phyloP scores from a whole-genome alignment of 2,113 vertebrate genomes.

The Elachura formosa region DNA sequence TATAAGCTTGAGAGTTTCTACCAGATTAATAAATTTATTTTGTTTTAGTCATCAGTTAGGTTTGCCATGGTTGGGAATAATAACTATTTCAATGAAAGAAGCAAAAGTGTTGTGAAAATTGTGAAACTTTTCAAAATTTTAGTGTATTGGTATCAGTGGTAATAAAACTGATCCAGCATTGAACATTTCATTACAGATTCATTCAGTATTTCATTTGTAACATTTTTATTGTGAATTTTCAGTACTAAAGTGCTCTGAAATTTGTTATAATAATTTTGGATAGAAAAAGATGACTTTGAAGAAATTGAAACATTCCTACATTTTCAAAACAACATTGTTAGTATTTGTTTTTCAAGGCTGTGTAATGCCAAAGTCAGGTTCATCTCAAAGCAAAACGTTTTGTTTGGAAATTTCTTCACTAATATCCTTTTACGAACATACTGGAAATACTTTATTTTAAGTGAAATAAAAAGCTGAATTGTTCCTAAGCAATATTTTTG shows the following conservation, averaged over 20 bases:
- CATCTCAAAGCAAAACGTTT: not conserved
- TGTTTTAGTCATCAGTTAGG: not conserved
- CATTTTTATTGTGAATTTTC: not conserved
- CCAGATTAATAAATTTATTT: not conserved
- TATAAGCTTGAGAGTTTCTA: not conserved
- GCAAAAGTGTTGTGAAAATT: not conserved
- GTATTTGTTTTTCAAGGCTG: not conserved
- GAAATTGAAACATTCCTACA: not conserved
- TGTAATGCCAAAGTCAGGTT: not conserved
- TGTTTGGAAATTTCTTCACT: not conserved
- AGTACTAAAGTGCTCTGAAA: not conserved
- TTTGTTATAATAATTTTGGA: not conserved
- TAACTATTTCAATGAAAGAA: not conserved
- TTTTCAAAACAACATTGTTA: not conserved
- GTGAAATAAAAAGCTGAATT: not conserved
- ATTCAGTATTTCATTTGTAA: not conserved
- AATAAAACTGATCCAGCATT: not conserved
- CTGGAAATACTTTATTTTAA: not conserved
- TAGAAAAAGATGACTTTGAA: not conserved
- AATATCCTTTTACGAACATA: not conserved
- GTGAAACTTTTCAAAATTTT: not conserved
- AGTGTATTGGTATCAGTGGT: not conserved
- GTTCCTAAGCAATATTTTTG: not conserved
- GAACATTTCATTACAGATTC: not conserved
- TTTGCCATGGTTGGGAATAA: not conserved